A percentile compares a stretch with the other conserved stretches of the same genome.
phyloP scores from a whole-genome alignment of 2,888 invertebrate species.

The Drosophila robusta region DNA sequence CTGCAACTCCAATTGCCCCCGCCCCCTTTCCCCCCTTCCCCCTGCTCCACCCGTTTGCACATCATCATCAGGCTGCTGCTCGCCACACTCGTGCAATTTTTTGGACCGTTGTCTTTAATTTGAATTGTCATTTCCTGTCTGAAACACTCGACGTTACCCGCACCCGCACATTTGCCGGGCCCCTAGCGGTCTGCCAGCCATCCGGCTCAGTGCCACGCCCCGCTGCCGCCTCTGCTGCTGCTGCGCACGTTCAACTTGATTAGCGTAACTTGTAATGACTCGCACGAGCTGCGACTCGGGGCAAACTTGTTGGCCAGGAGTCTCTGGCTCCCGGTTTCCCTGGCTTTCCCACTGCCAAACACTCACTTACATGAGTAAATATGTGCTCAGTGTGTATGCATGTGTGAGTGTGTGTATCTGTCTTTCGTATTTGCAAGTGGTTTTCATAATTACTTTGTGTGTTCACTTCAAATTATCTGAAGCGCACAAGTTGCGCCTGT shows the following conservation, averaged over 20 bases:
- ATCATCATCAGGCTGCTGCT: constrained; percentile 15
- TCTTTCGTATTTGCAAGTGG: constrained; percentile 73
- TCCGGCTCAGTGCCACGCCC: constrained; percentile 52
- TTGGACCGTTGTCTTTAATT: constrained; percentile 72
- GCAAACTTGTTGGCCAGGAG: constrained; percentile 52
- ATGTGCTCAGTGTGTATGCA: constrained; percentile 21
- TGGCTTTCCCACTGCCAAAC: constrained; percentile 45
- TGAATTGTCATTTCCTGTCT: constrained; percentile 82
- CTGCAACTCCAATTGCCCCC: constrained; percentile 21
- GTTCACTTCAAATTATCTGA: constrained; percentile 65
- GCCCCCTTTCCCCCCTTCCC: too few species aligned
- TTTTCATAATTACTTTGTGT: constrained; percentile 79
- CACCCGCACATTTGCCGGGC: constrained; percentile 28
- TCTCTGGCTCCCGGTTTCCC: constrained; percentile 10
- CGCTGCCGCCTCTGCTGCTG: constrained; percentile 18
- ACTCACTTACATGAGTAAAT: constrained; percentile 68
- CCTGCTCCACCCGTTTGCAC: constrained; percentile 12
- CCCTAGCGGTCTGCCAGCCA: constrained; percentile 51
- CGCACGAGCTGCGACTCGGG: constrained; percentile 65
- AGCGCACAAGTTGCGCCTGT: constrained; percentile 46
- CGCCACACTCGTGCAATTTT: constrained; percentile 25
- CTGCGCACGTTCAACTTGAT: constrained; percentile 78
- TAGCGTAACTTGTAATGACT: constrained; percentile 81
- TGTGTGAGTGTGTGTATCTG: constrained; percentile 26
- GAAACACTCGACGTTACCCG: constrained; percentile 54